Conservation (phyloP, 1,140 invertebrate genomes). For the Neelides sp. region DNA sequence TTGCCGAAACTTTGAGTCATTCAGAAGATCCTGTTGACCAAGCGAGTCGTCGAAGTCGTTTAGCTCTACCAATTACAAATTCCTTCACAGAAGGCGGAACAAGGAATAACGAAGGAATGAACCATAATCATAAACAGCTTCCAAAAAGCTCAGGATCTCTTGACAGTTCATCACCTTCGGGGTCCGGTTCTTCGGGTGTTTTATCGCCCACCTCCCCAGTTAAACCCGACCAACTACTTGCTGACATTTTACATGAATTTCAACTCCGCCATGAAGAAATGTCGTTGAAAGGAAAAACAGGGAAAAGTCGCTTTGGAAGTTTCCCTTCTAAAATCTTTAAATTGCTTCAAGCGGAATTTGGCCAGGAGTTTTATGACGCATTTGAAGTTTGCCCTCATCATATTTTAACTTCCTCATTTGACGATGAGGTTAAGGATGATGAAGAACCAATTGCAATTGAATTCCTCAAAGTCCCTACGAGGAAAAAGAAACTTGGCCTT, state of each 20-base stretch:
- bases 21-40: conserved; percentile 1
- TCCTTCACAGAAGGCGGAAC: conserved; percentile 12
- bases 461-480: conserved; percentile 20
- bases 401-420: neutral
- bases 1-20: too few relatives aligned
- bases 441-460: too few relatives aligned
- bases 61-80: conserved; percentile 20
- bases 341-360: conserved; percentile 28
- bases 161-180: conserved; percentile 27
- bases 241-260: conserved; percentile 29
- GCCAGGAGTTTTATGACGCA: conserved; percentile 29
- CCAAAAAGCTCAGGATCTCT: conserved; percentile 7
- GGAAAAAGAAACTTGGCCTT: conserved; percentile 18
- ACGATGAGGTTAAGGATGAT: too few relatives aligned
- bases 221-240: conserved; percentile 26
- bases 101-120: too few relatives aligned
- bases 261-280: conserved; percentile 16
- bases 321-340: conserved; percentile 32
- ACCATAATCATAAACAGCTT: too few relatives aligned
- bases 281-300: conserved; percentile 3
- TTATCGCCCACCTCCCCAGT: conserved; percentile 28
- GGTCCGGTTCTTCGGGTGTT: conserved; percentile 26
- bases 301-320: conserved; percentile 3
- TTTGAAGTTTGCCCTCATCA: conserved; percentile 22
- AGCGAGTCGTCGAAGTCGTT: conserved; percentile 9